Percentiles rank a stretch among this genome's conserved stretches.
phyloP scores from a whole-genome alignment of 2,113 vertebrate genomes.

The Cephalopholis sonnerati region DNA sequence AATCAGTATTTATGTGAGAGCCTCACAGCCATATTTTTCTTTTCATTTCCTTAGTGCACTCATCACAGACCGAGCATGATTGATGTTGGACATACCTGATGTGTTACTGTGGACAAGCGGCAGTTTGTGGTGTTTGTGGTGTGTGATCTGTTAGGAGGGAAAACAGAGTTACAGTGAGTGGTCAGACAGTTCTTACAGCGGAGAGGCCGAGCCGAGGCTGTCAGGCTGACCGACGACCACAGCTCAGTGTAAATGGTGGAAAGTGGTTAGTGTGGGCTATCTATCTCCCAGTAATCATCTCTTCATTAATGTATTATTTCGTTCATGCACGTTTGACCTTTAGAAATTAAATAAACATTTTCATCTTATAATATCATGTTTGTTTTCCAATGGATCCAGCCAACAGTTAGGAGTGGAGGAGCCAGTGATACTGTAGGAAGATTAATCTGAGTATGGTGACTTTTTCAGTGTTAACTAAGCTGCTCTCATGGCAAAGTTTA shows the following conservation, averaged over 20 bases:
- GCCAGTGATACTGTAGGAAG: background rate
- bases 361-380: background rate
- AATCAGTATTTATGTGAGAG: slow-evolving; percentile 5
- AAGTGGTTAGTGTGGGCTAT: slow-evolving; percentile 13
- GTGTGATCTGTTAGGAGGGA: slow-evolving; percentile 66
- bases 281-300: background rate
- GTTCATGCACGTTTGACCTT: background rate
- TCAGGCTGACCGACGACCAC: slow-evolving; percentile 74
- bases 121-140: slow-evolving; percentile 73
- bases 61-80: slow-evolving; percentile 10
- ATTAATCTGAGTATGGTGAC: background rate
- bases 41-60: background rate
- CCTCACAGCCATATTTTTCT: background rate
- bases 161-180: slow-evolving; percentile 68
- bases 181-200: slow-evolving; percentile 50
- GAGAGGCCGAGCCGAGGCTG: slow-evolving; percentile 40
- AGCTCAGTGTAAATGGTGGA: slow-evolving; percentile 58
- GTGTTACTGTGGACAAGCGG: slow-evolving; percentile 50
- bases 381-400: background rate
- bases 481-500: background rate
- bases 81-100: slow-evolving; percentile 40
- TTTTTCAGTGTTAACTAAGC: background rate
- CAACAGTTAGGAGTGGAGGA: background rate
- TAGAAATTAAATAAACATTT: too few relatives aligned
- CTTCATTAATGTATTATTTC: background rate